phyloP scores from a whole-genome alignment of 1,140 invertebrate species.

The Euglossa dilemma region DNA sequence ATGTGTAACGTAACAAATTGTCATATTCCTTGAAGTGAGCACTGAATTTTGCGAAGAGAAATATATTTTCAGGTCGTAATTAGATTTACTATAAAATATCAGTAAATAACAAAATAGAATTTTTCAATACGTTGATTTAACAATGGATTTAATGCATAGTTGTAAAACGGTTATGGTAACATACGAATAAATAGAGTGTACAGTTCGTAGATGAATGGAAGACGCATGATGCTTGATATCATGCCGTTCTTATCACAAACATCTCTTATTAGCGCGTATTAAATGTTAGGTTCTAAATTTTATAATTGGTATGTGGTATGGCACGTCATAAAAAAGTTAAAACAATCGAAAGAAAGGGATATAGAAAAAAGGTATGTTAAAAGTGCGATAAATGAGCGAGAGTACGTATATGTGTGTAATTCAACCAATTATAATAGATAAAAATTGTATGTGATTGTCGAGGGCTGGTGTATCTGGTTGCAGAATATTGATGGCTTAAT shows the following conservation, averaged over 20 bases:
- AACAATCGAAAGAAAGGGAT: background rate
- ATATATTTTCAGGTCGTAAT: background rate
- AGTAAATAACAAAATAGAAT: background rate
- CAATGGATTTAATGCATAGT: background rate
- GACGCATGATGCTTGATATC: conserved; percentile 10
- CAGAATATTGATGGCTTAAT: conserved; percentile 83
- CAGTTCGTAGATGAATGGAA: conserved; percentile 27
- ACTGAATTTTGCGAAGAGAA: conserved; percentile 19
- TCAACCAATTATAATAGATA: conserved; percentile 51
- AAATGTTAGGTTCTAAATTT: conserved; percentile 31
- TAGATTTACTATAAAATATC: background rate
- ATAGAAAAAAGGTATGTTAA: conserved; percentile 13
- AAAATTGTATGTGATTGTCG: conserved; percentile 79
- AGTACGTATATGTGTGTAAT: conserved; percentile 62
- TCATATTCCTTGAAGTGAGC: conserved; percentile 1
- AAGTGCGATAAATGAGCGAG: conserved; percentile 38
- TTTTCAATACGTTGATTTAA: background rate
- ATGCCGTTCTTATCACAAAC: conserved; percentile 4
- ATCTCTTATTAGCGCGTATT: conserved; percentile 16
- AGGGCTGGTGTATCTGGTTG: conserved; percentile 82
- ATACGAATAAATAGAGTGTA: background rate
- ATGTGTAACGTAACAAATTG: conserved; percentile 22
- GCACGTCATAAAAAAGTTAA: conserved; percentile 10
- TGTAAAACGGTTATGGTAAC: background rate
- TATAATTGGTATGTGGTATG: conserved; percentile 52